Evolutionary conservation across 2,888 invertebrate genomes (phyloP).

Genomic region (Leptopilina myrica): DNA sequence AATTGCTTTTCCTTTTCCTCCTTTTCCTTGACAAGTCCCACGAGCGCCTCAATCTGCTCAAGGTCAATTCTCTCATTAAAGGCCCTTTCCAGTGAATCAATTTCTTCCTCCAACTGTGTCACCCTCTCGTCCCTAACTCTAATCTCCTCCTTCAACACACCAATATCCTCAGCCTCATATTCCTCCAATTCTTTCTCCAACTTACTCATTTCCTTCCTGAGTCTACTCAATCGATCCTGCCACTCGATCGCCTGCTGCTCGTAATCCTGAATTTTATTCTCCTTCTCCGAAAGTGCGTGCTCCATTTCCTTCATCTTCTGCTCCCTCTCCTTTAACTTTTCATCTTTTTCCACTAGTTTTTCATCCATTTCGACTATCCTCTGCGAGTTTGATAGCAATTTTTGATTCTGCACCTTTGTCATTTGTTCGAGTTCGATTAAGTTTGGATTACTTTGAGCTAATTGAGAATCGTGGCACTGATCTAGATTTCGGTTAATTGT

Average conservation of each 20-base stretch:
- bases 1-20: slow-evolving; percentile 79
- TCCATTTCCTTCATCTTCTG: slow-evolving; percentile 67
- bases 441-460: too few relatives aligned
- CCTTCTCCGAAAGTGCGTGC: slow-evolving; percentile 63
- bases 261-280: slow-evolving; percentile 63
- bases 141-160: slow-evolving; percentile 67
- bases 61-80: slow-evolving; percentile 69
- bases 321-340: slow-evolving; percentile 50
- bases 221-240: slow-evolving; percentile 60
- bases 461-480: not conserved
- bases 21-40: slow-evolving; percentile 66
- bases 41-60: slow-evolving; percentile 68
- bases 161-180: slow-evolving; percentile 65
- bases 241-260: slow-evolving; percentile 64
- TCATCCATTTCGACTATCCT: too few relatives aligned
- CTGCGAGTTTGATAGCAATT: too few relatives aligned
- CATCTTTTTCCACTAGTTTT: too few relatives aligned
- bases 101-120: slow-evolving; percentile 66
- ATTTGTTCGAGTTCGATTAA: too few relatives aligned
- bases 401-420: too few relatives aligned
- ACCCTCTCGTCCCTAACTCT: slow-evolving; percentile 65
- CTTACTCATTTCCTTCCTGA: slow-evolving; percentile 58
- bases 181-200: slow-evolving; percentile 63
- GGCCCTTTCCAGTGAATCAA: slow-evolving; percentile 68
- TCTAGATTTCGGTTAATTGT: slow-evolving; percentile 1